Evolutionary conservation across 2,113 vertebrate genomes (phyloP).

Genomic region (Vidua macroura): DNA sequence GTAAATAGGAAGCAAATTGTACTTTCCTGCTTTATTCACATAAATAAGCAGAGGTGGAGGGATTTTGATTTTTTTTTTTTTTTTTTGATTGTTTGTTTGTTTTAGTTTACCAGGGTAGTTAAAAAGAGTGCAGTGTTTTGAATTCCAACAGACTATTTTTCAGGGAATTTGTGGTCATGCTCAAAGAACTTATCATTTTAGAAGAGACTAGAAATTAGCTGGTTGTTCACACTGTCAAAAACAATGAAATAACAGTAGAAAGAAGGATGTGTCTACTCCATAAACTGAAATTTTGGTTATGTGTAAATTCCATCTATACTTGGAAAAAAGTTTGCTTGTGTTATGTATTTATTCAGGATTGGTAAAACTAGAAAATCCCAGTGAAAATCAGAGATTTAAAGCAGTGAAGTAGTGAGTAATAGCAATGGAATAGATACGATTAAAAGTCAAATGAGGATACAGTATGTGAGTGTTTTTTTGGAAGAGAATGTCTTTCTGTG

Average conservation of each 20-base stretch:
- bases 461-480: not conserved
- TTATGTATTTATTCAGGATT: not conserved
- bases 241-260: not conserved
- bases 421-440: not conserved
- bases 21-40: not conserved
- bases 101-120: not conserved
- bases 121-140: not conserved
- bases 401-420: not conserved
- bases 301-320: not conserved
- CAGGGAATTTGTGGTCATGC: not conserved
- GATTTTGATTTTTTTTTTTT: not conserved
- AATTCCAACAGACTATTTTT: not conserved
- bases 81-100: not conserved
- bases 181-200: not conserved
- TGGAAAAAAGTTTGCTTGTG: not conserved
- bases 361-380: not conserved
- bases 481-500: not conserved
- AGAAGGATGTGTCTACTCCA: not conserved
- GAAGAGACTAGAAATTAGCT: not conserved
- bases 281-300: not conserved
- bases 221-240: not conserved
- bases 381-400: not conserved
- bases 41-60: not conserved
- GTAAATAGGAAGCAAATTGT: not conserved
- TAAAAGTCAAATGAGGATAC: not conserved